Percentiles rank a stretch among this genome's conserved stretches.
Evolutionary conservation across 92 coral and sea anemone species (phyloP).

Genomic region (Epizoanthus illoricatus): DNA sequence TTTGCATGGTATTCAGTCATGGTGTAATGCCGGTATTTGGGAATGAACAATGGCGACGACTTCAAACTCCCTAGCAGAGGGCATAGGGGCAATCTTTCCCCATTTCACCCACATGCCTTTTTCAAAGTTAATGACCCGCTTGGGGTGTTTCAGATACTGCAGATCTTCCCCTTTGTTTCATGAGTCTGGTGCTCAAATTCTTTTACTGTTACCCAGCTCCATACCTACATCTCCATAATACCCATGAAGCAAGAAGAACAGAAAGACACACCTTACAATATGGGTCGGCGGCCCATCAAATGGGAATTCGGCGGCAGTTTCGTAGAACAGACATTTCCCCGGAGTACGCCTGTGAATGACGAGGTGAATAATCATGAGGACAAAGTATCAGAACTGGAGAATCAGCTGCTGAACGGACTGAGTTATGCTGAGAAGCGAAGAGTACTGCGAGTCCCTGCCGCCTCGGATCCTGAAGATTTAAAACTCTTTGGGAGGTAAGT

Average conservation of each 20-base stretch:
- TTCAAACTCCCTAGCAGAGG: too few species aligned
- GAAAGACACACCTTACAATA: conserved; percentile 37
- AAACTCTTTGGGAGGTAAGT: conserved; percentile 83
- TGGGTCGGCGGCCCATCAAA: conserved; percentile 67
- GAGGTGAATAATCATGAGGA: conserved; percentile 50
- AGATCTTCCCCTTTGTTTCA: not conserved
- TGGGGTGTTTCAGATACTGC: too few species aligned
- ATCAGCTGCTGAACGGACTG: conserved; percentile 57
- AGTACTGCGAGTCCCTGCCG: conserved; percentile 68
- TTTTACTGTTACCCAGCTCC: conserved; percentile 62
- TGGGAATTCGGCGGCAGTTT: conserved; percentile 84
- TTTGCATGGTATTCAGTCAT: too few species aligned
- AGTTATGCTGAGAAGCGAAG: conserved; percentile 71
- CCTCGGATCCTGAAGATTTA: conserved; percentile 77
- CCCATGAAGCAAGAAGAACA: conserved; percentile 68
- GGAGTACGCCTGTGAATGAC: conserved; percentile 42
- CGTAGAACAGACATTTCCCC: conserved; percentile 49
- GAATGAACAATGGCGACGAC: too few species aligned
- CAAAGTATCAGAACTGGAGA: conserved; percentile 39
- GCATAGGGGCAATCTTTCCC: too few species aligned
- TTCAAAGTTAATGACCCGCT: not conserved
- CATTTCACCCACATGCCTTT: not conserved
- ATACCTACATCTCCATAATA: conserved; percentile 86
- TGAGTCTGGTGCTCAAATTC: not conserved
- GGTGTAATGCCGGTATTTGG: too few species aligned